Percentiles rank a stretch among this genome's conserved stretches.
Evolutionary conservation across 1,140 invertebrate species (phyloP).

Genomic region (Pissodes strobi): DNA sequence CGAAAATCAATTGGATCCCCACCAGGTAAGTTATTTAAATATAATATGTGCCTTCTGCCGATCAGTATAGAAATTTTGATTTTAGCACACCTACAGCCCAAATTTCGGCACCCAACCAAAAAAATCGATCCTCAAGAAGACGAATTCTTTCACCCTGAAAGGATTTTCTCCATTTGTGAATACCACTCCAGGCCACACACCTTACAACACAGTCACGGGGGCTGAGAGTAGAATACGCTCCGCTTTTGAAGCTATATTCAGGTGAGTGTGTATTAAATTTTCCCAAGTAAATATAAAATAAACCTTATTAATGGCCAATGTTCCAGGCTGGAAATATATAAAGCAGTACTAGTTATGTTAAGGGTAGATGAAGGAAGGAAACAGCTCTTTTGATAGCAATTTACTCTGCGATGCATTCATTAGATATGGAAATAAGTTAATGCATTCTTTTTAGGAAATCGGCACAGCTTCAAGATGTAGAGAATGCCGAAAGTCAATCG

Average conservation of each 20-base stretch:
- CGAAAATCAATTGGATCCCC: slow-evolving; percentile 50
- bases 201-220: slow-evolving; percentile 84
- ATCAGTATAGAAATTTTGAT: background rate
- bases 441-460: slow-evolving; percentile 70
- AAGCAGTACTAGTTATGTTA: too few relatives aligned
- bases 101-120: slow-evolving; percentile 68
- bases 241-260: slow-evolving; percentile 88
- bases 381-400: too few relatives aligned
- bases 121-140: slow-evolving; percentile 92
- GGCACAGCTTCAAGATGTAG: slow-evolving; percentile 78
- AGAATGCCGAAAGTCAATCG: slow-evolving; percentile 49
- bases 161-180: slow-evolving; percentile 67
- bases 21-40: slow-evolving; percentile 15
- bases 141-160: slow-evolving; percentile 84
- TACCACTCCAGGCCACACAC: slow-evolving; percentile 71
- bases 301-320: too few relatives aligned
- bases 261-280: too few relatives aligned
- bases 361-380: too few relatives aligned
- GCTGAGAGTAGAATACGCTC: slow-evolving; percentile 82
- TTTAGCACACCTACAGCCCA: slow-evolving; percentile 59
- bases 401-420: too few relatives aligned
- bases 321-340: too few relatives aligned
- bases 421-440: too few relatives aligned
- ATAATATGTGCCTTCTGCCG: too few relatives aligned
- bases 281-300: too few relatives aligned